Conservation (phyloP, 2,113 vertebrate genomes). For the Pseudolaguvia tuberculata region DNA sequence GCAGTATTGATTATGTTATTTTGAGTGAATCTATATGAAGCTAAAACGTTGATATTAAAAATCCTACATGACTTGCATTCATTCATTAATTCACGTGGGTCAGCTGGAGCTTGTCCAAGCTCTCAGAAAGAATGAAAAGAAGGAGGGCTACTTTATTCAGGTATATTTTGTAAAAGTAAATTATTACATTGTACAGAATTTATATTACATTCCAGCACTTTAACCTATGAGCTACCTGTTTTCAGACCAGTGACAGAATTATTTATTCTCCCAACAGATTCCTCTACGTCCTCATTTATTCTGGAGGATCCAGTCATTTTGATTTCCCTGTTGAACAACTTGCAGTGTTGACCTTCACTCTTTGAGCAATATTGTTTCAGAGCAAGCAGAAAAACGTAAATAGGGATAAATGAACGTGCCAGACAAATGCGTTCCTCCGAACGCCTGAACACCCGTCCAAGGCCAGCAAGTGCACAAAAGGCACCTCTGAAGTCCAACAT, state of each 20-base stretch:
- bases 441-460: conserved; percentile 25
- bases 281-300: background rate
- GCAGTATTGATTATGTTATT: no score
- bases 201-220: no score
- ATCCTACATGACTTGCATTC: no score
- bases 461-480: conserved; percentile 9
- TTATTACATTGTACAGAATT: no score
- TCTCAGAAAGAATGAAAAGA: no score
- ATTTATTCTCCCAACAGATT: background rate
- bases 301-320: background rate
- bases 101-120: no score
- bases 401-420: conserved; percentile 31
- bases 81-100: no score
- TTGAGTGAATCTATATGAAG: no score
- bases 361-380: conserved; percentile 10
- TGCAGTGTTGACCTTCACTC: conserved; percentile 6
- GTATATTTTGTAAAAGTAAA: no score
- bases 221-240: background rate
- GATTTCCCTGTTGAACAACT: background rate
- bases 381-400: conserved; percentile 4
- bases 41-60: no score
- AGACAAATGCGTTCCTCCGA: conserved; percentile 33
- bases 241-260: background rate
- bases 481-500: conserved; percentile 38
- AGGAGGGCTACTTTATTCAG: no score